A percentile compares a stretch with the other conserved stretches of the same genome.
These are phyloP conservation scores for Xiphophorus couchianus DNA, from an alignment of 2,113 vertebrate species.

Conservation along the genomic window DNA sequence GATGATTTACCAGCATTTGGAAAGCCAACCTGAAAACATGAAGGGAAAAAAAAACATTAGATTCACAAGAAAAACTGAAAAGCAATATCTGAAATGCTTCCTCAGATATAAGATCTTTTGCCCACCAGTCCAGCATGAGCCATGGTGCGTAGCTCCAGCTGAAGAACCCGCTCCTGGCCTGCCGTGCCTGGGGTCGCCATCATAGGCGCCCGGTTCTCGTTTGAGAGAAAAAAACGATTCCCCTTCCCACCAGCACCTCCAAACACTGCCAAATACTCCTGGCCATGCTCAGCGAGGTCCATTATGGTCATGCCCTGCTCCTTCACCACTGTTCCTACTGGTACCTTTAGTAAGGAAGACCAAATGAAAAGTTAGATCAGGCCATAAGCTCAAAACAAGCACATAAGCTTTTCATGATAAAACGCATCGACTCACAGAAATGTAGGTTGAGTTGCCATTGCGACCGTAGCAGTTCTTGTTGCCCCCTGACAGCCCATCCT, in stretches of 20 bases:
- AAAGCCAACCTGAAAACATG: conserved; percentile 87
- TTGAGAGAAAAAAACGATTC: conserved; percentile 93
- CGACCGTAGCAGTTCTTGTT: conserved; percentile 90
- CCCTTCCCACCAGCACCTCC: conserved; percentile 91
- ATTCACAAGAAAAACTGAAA: not conserved
- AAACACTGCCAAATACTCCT: conserved; percentile 87
- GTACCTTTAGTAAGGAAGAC: conserved; percentile 81
- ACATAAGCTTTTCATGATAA: not conserved
- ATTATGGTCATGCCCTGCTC: conserved; percentile 80
- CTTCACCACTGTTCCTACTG: conserved; percentile 91
- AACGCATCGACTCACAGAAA: conserved; percentile 79
- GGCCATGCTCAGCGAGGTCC: conserved; percentile 83
- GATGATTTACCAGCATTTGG: conserved; percentile 97
- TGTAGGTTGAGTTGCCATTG: conserved; percentile 75
- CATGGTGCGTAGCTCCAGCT: conserved; percentile 92
- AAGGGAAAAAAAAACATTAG: not conserved
- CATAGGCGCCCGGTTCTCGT: conserved; percentile 89
- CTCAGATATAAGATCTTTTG: not conserved
- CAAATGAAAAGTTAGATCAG: not conserved
- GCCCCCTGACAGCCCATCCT: conserved; percentile 81
- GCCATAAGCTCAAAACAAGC: not conserved
- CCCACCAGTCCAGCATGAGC: conserved; percentile 94
- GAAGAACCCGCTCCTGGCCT: conserved; percentile 86
- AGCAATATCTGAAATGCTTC: not conserved
- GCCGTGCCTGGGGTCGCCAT: conserved; percentile 81